Conservation (phyloP, 2,797 vertebrate species). For the Tragopan temminckii region DNA sequence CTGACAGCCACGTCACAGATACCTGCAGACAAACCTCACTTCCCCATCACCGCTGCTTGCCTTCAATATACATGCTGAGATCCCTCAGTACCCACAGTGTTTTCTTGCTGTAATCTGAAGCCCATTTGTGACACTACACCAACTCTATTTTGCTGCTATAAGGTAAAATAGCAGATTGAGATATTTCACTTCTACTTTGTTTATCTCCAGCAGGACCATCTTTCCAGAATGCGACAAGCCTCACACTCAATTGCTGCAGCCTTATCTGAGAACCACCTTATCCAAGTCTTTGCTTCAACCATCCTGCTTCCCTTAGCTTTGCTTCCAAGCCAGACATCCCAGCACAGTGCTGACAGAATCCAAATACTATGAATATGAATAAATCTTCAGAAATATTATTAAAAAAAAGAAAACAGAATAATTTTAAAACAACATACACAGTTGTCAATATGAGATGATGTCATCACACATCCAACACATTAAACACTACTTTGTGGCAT, state of each 20-base stretch:
- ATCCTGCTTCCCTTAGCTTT: background rate
- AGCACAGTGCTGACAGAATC: background rate
- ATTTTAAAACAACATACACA: background rate
- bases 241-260: background rate
- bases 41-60: background rate
- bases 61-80: rapidly evolving
- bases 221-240: background rate
- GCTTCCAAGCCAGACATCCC: background rate
- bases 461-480: background rate
- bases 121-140: background rate
- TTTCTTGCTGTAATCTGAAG: background rate
- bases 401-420: background rate
- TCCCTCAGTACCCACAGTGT: background rate
- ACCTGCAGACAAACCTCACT: background rate
- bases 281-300: background rate
- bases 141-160: background rate
- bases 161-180: background rate
- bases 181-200: background rate
- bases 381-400: too few species aligned
- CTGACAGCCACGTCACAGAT: rapidly evolving
- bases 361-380: background rate
- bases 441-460: slow-evolving; percentile 18
- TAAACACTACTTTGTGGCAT: slow-evolving; percentile 5
- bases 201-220: background rate
- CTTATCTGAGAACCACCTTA: background rate